phyloP scores from a whole-genome alignment of 1,140 invertebrate species.

The Drosophila setifemur region DNA sequence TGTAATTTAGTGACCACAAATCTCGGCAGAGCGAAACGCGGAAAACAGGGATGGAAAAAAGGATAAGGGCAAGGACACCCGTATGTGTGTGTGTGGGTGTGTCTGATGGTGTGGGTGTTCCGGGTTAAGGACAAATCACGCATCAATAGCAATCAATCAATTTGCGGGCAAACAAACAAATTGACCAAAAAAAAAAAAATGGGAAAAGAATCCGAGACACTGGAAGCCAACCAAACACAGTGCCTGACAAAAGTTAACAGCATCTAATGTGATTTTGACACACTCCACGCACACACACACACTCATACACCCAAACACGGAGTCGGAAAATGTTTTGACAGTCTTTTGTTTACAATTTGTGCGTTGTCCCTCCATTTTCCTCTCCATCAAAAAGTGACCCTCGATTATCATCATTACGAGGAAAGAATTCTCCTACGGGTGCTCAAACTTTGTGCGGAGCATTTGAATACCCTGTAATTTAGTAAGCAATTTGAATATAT shows the following conservation, averaged over 20 bases:
- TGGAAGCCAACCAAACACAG: slow-evolving; percentile 11
- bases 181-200: slow-evolving; percentile 36
- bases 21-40: slow-evolving; percentile 8
- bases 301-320: background rate
- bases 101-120: slow-evolving; percentile 26
- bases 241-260: slow-evolving; percentile 66
- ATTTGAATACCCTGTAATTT: background rate
- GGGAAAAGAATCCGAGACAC: background rate
- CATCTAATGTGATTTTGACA: slow-evolving; percentile 78
- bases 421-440: background rate
- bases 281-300: slow-evolving; percentile 38
- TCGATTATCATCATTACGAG: background rate
- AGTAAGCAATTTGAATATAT: too few species aligned
- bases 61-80: slow-evolving; percentile 7
- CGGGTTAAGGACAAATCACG: slow-evolving; percentile 76
- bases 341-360: slow-evolving; percentile 54
- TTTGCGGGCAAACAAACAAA: slow-evolving; percentile 68
- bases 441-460: background rate
- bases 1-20: slow-evolving; percentile 43
- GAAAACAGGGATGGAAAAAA: background rate
- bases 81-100: slow-evolving; percentile 10
- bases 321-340: slow-evolving; percentile 1
- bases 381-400: slow-evolving; percentile 2
- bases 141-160: slow-evolving; percentile 78
- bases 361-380: background rate